Conservation (phyloP, 2,888 invertebrate genomes). For the Drepana falcataria region DNA sequence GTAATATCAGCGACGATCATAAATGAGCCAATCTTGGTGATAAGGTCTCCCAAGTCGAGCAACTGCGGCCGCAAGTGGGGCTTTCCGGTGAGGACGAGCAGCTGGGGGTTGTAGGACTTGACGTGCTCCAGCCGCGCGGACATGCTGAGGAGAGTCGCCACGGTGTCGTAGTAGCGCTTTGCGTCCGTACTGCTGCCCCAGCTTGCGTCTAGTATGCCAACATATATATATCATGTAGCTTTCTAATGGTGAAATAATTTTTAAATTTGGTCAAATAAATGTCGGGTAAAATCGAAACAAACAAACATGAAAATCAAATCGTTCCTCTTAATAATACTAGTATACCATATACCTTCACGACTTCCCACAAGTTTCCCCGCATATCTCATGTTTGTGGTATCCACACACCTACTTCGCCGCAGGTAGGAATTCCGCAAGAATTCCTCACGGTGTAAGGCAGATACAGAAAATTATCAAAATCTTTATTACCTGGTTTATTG, state of each 20-base stretch:
- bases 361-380: no score
- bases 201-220: constrained; percentile 85
- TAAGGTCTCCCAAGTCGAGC: constrained; percentile 91
- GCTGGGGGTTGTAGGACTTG: constrained; percentile 96
- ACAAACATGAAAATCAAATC: no score
- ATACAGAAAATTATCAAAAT: background rate
- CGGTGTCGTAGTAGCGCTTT: constrained; percentile 82
- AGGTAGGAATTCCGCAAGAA: no score
- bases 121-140: constrained; percentile 84
- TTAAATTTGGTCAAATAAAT: background rate
- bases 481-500: constrained; percentile 86
- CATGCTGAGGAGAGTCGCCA: constrained; percentile 15
- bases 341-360: no score
- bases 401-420: no score
- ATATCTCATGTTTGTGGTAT: no score
- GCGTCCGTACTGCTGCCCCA: constrained; percentile 98
- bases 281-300: no score
- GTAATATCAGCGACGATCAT: constrained; percentile 93
- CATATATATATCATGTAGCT: background rate
- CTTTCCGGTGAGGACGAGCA: constrained; percentile 88
- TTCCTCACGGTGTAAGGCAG: no score
- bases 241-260: background rate
- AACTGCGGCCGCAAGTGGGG: constrained; percentile 91
- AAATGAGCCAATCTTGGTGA: constrained; percentile 93
- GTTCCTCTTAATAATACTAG: no score